Percentiles rank a stretch among this genome's conserved stretches.
Conservation (phyloP, 2,113 vertebrate genomes). For the Macaca fascicularis region DNA sequence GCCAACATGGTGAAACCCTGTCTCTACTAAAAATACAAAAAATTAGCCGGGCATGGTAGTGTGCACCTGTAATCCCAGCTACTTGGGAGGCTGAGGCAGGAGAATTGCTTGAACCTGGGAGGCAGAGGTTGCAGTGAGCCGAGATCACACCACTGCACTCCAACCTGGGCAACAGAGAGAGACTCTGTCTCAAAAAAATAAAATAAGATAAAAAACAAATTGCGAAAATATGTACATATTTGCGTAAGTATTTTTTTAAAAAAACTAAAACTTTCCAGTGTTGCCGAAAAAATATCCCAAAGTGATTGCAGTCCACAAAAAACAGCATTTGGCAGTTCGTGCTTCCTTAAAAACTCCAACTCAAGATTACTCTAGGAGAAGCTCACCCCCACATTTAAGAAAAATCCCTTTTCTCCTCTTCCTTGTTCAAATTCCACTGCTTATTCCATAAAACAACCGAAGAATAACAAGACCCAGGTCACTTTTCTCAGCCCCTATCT, state of each 20-base stretch:
- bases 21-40: too few species aligned
- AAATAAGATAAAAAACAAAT: background rate
- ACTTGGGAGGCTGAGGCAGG: too few species aligned
- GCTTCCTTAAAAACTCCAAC: background rate
- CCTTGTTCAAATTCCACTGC: background rate
- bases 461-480: background rate
- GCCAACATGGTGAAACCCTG: too few species aligned
- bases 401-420: background rate
- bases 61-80: too few species aligned
- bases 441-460: background rate
- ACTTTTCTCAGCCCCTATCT: background rate
- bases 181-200: too few species aligned
- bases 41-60: too few species aligned
- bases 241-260: background rate
- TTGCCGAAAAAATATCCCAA: background rate
- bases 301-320: background rate
- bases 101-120: too few species aligned
- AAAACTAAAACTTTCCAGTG: conserved; percentile 16
- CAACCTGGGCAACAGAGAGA: too few species aligned
- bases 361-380: background rate
- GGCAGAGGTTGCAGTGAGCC: too few species aligned
- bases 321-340: background rate
- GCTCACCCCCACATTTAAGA: background rate
- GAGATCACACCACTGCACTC: too few species aligned
- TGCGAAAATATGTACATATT: background rate